Evolutionary conservation across 2,113 vertebrate genomes (phyloP), one percentile per base, ranked within the genome.

Genomic region (Sphyrna mokarran): DNA sequence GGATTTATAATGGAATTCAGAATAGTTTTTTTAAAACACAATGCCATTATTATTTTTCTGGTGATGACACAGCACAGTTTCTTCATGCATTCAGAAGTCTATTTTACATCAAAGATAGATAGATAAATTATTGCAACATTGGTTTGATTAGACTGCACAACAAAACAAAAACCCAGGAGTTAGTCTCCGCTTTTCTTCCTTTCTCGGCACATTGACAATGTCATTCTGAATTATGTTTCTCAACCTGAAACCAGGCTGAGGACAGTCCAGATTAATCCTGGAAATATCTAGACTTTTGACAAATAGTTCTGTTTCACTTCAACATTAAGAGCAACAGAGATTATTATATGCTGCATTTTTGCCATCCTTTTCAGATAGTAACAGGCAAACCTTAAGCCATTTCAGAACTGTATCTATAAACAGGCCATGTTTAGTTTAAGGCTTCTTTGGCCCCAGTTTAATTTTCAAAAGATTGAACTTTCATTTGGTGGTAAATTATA

Each of bases 111-210:
- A 54, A 95, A 54, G 69, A 40, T 94, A 69, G 93, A 40, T 72
- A 29, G 23, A 70, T 95, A 23, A 72, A 72, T 95, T 95, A 95
- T 95, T 95, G 94, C 94, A 95, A 95, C 54, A 90, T 90, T 54
- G 48, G 68, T 95, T 70, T 54, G 43, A 95, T 72, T 95, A 43
- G n/a, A 54, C 26, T 95, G 69, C 94, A 76, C 94, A 72, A 94
- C 63, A 76, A 76, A 70, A 95, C 26, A 26, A 72, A 43, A 95
- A 95, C 68, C 26, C 40, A 95, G 94, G 16, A 40, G 68, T 72
- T 43, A 26, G 68, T 70, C 20, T 70, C 87, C 18, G 58, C n/a
- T 54, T 70, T 95, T 95, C 40, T 23, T 76, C 13, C 69, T 69
- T 72, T 26, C 69, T 95, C 3, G 22, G 70, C 93, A 94, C 66